These are phyloP conservation scores for Amiota minor DNA, from an alignment of 2,888 invertebrate species.

Conservation along the genomic window DNA sequence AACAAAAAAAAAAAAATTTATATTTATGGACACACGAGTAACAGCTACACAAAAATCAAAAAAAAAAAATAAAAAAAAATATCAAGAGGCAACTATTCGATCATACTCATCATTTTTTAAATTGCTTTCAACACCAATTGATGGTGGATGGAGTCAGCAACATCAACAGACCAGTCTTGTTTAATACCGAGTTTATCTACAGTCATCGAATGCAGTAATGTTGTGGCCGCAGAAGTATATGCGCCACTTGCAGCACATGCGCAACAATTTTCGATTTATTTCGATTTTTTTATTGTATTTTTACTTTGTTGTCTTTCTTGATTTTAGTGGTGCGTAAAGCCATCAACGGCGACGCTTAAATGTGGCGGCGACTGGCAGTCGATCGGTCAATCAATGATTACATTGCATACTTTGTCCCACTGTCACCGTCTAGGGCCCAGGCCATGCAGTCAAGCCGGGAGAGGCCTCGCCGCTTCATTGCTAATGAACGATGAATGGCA, in stretches of 20 bases:
- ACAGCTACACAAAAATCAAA: no score
- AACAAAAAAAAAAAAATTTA: conserved; percentile 31
- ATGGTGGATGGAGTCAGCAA: conserved; percentile 12
- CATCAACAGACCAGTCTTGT: conserved; percentile 12
- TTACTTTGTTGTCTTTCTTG: conserved; percentile 23
- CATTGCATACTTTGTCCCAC: neutral
- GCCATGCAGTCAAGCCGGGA: no score
- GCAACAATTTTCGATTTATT: neutral
- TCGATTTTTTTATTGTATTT: neutral
- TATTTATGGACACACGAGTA: conserved; percentile 54
- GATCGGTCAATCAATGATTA: conserved; percentile 40
- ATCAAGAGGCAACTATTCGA: conserved; percentile 56
- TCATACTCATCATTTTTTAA: conserved; percentile 72
- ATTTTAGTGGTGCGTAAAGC: conserved; percentile 55
- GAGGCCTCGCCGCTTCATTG: neutral
- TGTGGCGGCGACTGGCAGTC: conserved; percentile 18
- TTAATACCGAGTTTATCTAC: no score
- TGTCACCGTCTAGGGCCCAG: no score
- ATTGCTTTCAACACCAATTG: conserved; percentile 72
- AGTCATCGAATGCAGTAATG: neutral
- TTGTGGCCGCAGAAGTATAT: neutral
- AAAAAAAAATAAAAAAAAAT: conserved; percentile 41
- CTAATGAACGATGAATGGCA: neutral
- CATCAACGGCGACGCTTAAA: conserved; percentile 64
- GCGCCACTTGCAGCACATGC: conserved; percentile 8